Evolutionary conservation across 1,140 invertebrate species (phyloP).

Genomic region (Saccostrea glomerata): DNA sequence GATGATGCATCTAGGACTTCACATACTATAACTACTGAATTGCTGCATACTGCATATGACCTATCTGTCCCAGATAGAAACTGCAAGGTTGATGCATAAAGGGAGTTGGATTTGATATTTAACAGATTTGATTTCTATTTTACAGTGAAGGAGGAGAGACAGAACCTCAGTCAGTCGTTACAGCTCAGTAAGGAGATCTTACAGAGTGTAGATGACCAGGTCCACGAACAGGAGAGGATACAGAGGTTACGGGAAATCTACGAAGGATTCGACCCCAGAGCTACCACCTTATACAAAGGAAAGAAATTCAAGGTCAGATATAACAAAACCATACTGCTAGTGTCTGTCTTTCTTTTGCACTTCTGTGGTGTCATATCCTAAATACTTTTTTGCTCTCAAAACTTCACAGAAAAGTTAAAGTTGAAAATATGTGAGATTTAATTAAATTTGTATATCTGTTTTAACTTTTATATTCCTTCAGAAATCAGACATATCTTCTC

Average conservation of each 20-base stretch:
- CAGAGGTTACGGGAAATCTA: constrained; percentile 90
- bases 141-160: constrained; percentile 75
- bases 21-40: too few relatives aligned
- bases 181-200: constrained; percentile 73
- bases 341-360: background rate
- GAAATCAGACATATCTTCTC: constrained; percentile 93
- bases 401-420: too few relatives aligned
- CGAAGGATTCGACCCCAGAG: constrained; percentile 94
- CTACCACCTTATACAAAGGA: constrained; percentile 89
- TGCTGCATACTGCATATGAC: too few relatives aligned
- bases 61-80: too few relatives aligned
- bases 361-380: background rate
- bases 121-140: constrained; percentile 25
- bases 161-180: constrained; percentile 68
- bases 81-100: too few relatives aligned
- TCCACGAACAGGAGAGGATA: constrained; percentile 92
- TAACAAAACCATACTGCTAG: too few relatives aligned
- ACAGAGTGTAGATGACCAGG: constrained; percentile 91
- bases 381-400: background rate
- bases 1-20: too few relatives aligned
- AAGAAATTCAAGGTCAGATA: constrained; percentile 88
- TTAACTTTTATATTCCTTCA: constrained; percentile 43
- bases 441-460: background rate
- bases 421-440: too few relatives aligned
- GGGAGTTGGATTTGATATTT: too few relatives aligned